These are phyloP conservation scores for Melinaea marsaeus DNA, from an alignment of 2,888 invertebrate species.

Conservation along the genomic window DNA sequence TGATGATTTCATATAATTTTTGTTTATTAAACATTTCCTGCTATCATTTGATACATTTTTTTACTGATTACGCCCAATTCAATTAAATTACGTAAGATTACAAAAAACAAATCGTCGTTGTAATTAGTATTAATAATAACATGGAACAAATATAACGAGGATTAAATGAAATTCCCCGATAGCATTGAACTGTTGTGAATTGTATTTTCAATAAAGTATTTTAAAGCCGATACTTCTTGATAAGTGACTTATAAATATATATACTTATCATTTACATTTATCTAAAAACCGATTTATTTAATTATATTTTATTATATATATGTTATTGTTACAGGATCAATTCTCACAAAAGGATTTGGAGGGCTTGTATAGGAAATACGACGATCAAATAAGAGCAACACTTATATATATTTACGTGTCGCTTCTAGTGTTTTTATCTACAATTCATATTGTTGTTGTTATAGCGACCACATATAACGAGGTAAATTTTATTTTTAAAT, in stretches of 20 bases:
- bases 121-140: too few relatives aligned
- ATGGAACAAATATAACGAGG: too few relatives aligned
- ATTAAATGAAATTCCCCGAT: too few relatives aligned
- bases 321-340: slow-evolving; percentile 80
- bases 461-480: slow-evolving; percentile 65
- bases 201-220: not conserved
- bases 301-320: not conserved
- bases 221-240: too few relatives aligned
- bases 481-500: slow-evolving; percentile 38
- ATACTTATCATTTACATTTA: too few relatives aligned
- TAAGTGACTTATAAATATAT: too few relatives aligned
- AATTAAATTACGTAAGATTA: too few relatives aligned
- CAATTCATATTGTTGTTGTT: slow-evolving; percentile 79
- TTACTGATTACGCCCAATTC: not conserved
- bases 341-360: slow-evolving; percentile 86
- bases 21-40: not conserved
- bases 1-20: too few relatives aligned
- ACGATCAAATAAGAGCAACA: slow-evolving; percentile 86
- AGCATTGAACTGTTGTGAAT: not conserved
- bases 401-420: slow-evolving; percentile 87
- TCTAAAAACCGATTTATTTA: not conserved
- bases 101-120: too few relatives aligned
- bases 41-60: not conserved
- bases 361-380: slow-evolving; percentile 85
- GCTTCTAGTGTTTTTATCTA: slow-evolving; percentile 81